Evolutionary conservation across 2,797 vertebrate species (phyloP), one percentile per base, ranked within the genome.

Genomic region (Enteromius viviparus): DNA sequence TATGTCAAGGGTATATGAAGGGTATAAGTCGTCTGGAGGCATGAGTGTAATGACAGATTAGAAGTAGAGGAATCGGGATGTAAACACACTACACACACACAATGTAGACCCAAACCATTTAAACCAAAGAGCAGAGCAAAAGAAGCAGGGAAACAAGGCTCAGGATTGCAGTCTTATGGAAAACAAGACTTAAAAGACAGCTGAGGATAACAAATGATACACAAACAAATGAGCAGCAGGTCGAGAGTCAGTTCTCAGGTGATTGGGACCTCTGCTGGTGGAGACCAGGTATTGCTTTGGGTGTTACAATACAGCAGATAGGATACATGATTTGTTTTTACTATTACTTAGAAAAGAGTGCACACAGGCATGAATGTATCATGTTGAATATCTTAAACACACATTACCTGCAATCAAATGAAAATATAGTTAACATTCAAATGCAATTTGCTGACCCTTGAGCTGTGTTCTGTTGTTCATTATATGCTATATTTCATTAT

Each of bases 1-100:
- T 75, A 82, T 55, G 47, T 76, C 60, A 76, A 76, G 60, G 71
- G 17, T 75, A 76, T 76, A 60, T 45, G 37, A 77, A 64, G 40
- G 40, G 55, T 64, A 7, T 77, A 47, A 21, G 58, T 64, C 4
- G 9, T 60, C n/a, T 42, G 40, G n/a, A n/a, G 65, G 32, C 9
- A 21, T 68, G 34, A 37, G 65, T 40, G 4, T 68, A 40, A 2
- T 40, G 34, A 11, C 65, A 40, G 65, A 9, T 37, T 21, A 68
- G 34, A 68, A 40, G 19, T 34, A 68, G 34, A 37, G 19, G 34
- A 68, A 68, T 68, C 11, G 19, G 19, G 65, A 40, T 66, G 32
- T 37, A 37, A 19, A 40, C 17, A 32, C 23, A 40, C 29, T 32
- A 64, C 6, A 6, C 12, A 64, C 4, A 23, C 11, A 17, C 19